Evolutionary conservation across 1,140 invertebrate species (phyloP), one percentile per base, ranked within the genome.

Genomic region (Chelonus insularis): DNA sequence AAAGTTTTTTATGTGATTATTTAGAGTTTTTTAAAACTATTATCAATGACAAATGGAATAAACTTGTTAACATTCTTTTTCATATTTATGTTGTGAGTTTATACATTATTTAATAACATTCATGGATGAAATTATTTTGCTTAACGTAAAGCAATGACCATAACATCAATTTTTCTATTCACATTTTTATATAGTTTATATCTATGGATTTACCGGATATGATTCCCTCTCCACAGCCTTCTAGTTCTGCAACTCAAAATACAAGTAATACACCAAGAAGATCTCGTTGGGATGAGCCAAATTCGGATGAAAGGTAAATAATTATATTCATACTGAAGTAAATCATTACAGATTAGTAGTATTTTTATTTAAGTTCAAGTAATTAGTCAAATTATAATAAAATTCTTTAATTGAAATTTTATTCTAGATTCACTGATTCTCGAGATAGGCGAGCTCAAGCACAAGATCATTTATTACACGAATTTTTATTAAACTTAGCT

Each of bases 401-500:
- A 25, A 14, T 43, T 1, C n/a, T 23, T 41, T 55, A 14, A 16
- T 48, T 29, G 14, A 57, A n/a, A n/a, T n/a, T n/a, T n/a, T 64
- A 59, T 60, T 48, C 41, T 43, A 58, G 50, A 41, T 34, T 23
- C 39, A 11, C 39, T 36, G 48, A 62, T 57, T 23, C 14, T 20
- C 36, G 32, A 48, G 50, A 56, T 11, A 62, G 56, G 62, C 54
- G 64, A 63, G 54, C 62, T 64, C 59, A 66, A 51, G 39, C 65
- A 69, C 52, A 67, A 65, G 84, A 86, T 63, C 82, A 82, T 72
- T 69, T 86, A 62, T 79, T 87, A 57, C 83, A 85, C 60, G 85
- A 86, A 63, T 83, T 87, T 58, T 79, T 87, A 54, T 72, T 85
- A 12, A 86, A 86, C 79, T 71, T 87, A 45, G 74, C 82, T 14